phyloP scores from a whole-genome alignment of 2,797 vertebrate genomes.

The Limnodromus scolopaceus region DNA sequence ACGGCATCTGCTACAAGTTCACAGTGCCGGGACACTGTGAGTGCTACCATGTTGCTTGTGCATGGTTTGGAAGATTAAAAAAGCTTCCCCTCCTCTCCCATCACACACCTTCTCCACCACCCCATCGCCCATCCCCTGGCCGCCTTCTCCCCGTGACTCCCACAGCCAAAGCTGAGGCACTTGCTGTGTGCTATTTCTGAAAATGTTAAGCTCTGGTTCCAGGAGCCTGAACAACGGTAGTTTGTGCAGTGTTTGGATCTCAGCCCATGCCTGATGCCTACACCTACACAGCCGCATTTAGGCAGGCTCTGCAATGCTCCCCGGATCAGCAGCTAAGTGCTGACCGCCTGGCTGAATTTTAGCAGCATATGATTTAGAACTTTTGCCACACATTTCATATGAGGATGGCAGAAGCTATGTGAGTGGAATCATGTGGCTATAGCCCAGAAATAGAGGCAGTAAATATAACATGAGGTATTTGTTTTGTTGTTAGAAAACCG shows the following conservation, averaged over 20 bases:
- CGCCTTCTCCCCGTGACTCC: neutral
- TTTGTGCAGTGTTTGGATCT: neutral
- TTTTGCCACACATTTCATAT: neutral
- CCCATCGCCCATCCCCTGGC: neutral
- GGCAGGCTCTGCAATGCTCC: neutral
- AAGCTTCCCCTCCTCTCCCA: neutral
- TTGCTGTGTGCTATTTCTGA: neutral
- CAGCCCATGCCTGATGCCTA: neutral
- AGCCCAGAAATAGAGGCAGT: neutral
- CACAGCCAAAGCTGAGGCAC: neutral
- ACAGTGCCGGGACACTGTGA: neutral
- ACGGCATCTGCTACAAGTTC: neutral
- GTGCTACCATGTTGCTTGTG: neutral
- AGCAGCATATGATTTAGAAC: neutral
- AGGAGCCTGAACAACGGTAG: neutral
- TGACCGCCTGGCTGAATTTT: neutral
- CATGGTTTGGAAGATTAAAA: neutral
- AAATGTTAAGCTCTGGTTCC: neutral
- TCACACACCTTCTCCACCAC: neutral
- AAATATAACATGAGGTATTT: neutral
- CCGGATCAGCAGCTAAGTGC: neutral
- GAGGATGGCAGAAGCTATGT: neutral
- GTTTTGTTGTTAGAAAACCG: neutral
- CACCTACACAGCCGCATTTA: neutral
- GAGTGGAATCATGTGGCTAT: neutral